A percentile compares a stretch with the other conserved stretches of the same genome.
Evolutionary conservation across 2,113 vertebrate genomes (phyloP).

Genomic region (Daboia siamensis): DNA sequence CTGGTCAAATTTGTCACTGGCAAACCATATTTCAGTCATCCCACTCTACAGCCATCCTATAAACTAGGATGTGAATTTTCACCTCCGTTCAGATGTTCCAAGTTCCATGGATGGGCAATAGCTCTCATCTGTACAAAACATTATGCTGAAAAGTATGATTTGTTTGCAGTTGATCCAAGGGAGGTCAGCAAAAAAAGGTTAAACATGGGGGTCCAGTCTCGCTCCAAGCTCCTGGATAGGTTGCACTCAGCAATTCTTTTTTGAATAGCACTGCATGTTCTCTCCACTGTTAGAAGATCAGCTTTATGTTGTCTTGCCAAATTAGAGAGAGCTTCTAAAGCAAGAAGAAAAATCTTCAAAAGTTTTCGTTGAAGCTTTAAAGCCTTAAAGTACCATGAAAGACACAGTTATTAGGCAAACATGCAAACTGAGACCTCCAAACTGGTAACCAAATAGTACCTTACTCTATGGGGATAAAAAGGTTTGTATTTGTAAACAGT

Average conservation of each 20-base stretch:
- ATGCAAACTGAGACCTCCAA: neutral
- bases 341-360: neutral
- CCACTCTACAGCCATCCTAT: neutral
- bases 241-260: neutral
- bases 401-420: neutral
- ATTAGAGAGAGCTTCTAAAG: neutral
- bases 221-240: neutral
- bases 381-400: neutral
- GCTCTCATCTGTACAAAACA: neutral
- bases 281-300: neutral
- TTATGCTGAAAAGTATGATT: neutral
- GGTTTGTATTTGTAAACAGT: neutral
- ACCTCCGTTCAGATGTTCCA: neutral
- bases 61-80: neutral
- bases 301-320: neutral
- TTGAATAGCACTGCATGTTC: conserved; percentile 15
- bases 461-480: neutral
- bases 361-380: neutral
- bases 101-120: neutral
- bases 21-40: neutral
- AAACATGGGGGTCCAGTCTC: neutral
- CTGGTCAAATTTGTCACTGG: neutral
- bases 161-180: neutral
- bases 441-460: neutral
- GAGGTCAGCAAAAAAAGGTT: neutral